Evolutionary conservation across 2,888 invertebrate species (phyloP), one percentile per base, ranked within the genome.

Genomic region (Sarcophaga variegata): DNA sequence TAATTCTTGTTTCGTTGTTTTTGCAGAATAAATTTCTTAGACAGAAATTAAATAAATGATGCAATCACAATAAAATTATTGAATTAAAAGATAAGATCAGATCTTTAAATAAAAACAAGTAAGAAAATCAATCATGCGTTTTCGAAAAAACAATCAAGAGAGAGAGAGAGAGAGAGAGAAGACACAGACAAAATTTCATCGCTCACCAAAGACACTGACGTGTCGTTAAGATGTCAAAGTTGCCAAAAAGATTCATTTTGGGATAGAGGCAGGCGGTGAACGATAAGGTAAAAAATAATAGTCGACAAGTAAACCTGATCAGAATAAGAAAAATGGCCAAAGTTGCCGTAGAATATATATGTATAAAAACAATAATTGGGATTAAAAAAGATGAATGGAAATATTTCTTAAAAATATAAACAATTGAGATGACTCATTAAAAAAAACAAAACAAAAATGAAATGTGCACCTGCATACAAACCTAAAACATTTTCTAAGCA

Each of bases 1-100:
- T 75, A 64, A 75, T 76, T 66, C n/a, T 54, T 75, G 14, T 70
- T 22, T 2, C 2, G 17, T 63, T 47, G 20, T 37, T 25, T 49
- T 54, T 54, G 17, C 54, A 54, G 17, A 14, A 54, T 54, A 54
- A 54, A 54, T 54, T 54, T 17, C 14, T 54, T 54, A 54, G 54
- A 54, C 14, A 54, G 54, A 54, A 12, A 54, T 54, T 54, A 54
- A 54, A 37, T 37, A 37, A 14, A 54, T 54, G 54, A 54, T 54
- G 54, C 54, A 54, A 54, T 54, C 54, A 54, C 54, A 54, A 54
- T 54, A 54, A 17, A 37, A 54, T 17, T 54, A 54, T 54, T 54
- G 54, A 17, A 17, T 14, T 12, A 3, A 54, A 12, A 54, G 14
- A 37, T 37, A 37, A 54, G 54, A 54, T 54, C 12, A 54, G 54